A percentile compares a stretch with the other conserved stretches of the same genome.
Evolutionary conservation across 2,888 invertebrate genomes (phyloP).

Genomic region (Nephrotoma guestfalica): DNA sequence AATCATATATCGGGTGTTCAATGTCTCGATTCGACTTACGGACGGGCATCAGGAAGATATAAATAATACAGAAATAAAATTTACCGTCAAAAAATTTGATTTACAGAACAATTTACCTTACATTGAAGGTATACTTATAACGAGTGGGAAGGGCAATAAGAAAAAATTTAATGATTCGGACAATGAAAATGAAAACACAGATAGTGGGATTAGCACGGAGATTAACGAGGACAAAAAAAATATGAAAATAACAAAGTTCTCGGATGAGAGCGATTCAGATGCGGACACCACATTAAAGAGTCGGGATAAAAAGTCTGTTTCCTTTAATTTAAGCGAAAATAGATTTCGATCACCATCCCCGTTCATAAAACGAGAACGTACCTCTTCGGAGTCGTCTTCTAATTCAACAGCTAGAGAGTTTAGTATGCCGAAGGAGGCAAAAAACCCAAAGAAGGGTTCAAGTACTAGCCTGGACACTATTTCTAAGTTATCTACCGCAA

Average conservation of each 20-base stretch:
- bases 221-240: background rate
- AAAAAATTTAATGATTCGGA: slow-evolving; percentile 8
- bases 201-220: slow-evolving; percentile 1
- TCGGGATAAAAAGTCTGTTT: background rate
- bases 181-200: background rate
- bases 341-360: background rate
- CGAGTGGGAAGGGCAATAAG: slow-evolving; percentile 9
- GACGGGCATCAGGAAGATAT: slow-evolving; percentile 26
- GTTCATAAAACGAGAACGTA: background rate
- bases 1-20: slow-evolving; percentile 47
- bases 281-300: background rate
- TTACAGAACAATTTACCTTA: slow-evolving; percentile 25
- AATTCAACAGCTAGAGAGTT: background rate
- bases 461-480: background rate
- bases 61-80: slow-evolving; percentile 31
- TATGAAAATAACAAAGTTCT: background rate
- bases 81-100: slow-evolving; percentile 26
- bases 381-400: background rate
- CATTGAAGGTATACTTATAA: slow-evolving; percentile 27
- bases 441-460: background rate
- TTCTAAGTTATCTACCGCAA: background rate
- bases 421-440: background rate
- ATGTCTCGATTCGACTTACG: slow-evolving; percentile 41
- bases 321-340: background rate
- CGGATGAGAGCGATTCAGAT: background rate